A percentile compares a stretch with the other conserved stretches of the same genome.
These are phyloP conservation scores for Artemia sp. DNA, from an alignment of 2,888 invertebrate species.

Conservation along the genomic window DNA sequence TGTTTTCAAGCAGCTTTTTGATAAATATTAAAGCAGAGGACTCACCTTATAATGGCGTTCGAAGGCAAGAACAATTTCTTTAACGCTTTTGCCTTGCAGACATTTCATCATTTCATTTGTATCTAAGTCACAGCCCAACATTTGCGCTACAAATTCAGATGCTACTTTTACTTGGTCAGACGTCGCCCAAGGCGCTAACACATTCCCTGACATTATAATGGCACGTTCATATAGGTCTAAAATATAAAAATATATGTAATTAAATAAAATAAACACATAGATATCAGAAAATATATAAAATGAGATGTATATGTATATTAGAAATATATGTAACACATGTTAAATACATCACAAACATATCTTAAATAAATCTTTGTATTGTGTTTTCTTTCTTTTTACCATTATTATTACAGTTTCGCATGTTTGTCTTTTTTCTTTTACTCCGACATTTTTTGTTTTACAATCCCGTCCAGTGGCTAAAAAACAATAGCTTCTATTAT, in stretches of 20 bases:
- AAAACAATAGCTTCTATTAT: too few species aligned
- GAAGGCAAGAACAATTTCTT: conserved; percentile 43
- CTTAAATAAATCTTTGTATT: too few species aligned
- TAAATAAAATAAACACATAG: too few species aligned
- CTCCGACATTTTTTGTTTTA: too few species aligned
- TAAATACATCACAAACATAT: too few species aligned
- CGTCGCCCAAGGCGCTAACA: conserved; percentile 37
- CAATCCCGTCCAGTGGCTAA: too few species aligned
- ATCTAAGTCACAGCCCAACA: conserved; percentile 26
- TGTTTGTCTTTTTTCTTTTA: too few species aligned
- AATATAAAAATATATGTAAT: conserved; percentile 15
- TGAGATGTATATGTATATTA: too few species aligned
- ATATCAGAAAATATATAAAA: too few species aligned
- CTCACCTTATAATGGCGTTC: conserved; percentile 38
- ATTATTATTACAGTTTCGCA: too few species aligned
- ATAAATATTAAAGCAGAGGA: neutral
- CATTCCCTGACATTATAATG: conserved; percentile 48
- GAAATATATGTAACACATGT: too few species aligned
- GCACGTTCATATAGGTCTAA: conserved; percentile 46
- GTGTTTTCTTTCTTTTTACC: too few species aligned
- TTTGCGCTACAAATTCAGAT: conserved; percentile 26
- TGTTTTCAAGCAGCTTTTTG: conserved; percentile 9
- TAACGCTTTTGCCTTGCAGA: conserved; percentile 42
- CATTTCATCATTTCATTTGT: conserved; percentile 37
- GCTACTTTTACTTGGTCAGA: conserved; percentile 35